phyloP scores from a whole-genome alignment of 1,140 invertebrate species.

The Metaphire vulgaris region DNA sequence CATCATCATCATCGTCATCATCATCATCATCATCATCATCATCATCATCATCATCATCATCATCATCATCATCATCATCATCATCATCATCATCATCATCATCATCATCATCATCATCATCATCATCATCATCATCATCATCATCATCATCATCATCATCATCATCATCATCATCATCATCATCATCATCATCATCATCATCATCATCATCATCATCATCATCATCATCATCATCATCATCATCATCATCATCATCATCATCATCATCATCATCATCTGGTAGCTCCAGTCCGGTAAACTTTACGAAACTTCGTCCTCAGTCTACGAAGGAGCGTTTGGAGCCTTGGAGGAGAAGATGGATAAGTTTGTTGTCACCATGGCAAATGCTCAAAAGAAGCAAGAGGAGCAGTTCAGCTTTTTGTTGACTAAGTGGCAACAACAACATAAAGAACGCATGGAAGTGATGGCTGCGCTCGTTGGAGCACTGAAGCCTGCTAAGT shows the following conservation, averaged over 20 bases:
- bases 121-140: slow-evolving; percentile 16
- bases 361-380: no score
- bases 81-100: slow-evolving; percentile 17
- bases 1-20: not conserved
- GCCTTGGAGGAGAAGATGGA: no score
- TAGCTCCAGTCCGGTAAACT: no score
- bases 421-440: no score
- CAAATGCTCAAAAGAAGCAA: no score
- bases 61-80: not conserved
- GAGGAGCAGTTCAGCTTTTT: no score
- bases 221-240: slow-evolving; percentile 15
- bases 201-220: slow-evolving; percentile 15
- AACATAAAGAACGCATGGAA: no score
- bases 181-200: slow-evolving; percentile 11
- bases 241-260: slow-evolving; percentile 4
- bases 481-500: no score
- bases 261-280: slow-evolving; percentile 8
- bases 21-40: not conserved
- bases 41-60: slow-evolving; percentile 7
- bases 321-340: no score
- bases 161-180: slow-evolving; percentile 14
- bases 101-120: slow-evolving; percentile 13
- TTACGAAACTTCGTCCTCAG: no score
- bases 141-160: not conserved
- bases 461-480: no score